phyloP scores from a whole-genome alignment of 1,140 invertebrate genomes.

The Daktulosphaira vitifoliae region DNA sequence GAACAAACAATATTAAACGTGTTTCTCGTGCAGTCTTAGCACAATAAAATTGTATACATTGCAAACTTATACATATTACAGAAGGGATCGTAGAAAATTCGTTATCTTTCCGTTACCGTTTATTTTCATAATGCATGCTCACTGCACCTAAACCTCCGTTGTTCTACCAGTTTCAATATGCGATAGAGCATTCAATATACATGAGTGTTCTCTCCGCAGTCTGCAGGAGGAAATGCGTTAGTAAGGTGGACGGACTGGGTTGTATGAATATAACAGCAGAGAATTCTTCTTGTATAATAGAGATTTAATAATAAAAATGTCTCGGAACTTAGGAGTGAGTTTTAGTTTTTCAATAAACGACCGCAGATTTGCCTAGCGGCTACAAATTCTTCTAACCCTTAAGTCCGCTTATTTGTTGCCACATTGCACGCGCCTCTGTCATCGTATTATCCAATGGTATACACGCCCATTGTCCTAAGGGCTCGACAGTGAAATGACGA shows the following conservation, averaged over 20 bases:
- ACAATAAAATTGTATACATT: too few species aligned
- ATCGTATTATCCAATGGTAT: too few species aligned
- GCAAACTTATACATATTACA: too few species aligned
- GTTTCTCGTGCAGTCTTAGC: too few species aligned
- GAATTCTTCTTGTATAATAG: neutral
- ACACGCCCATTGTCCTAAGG: neutral
- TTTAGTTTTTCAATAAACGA: slow-evolving; percentile 23
- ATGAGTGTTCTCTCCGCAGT: neutral
- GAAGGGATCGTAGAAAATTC: too few species aligned
- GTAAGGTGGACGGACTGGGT: neutral
- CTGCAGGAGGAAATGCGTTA: neutral
- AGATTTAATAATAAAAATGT: slow-evolving; percentile 32
- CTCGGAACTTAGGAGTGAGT: slow-evolving; percentile 15
- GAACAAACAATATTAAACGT: too few species aligned
- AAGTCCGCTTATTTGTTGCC: neutral
- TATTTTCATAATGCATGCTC: too few species aligned
- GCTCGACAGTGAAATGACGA: slow-evolving; percentile 6
- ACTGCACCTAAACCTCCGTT: too few species aligned
- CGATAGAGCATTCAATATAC: slow-evolving; percentile 1
- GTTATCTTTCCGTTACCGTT: too few species aligned
- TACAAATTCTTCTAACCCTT: neutral
- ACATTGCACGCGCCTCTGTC: neutral
- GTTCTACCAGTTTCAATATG: too few species aligned
- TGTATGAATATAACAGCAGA: neutral
- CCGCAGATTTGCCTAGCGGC: neutral